phyloP scores from a whole-genome alignment of 2,113 vertebrate genomes.

The Protomyctophum bolini region DNA sequence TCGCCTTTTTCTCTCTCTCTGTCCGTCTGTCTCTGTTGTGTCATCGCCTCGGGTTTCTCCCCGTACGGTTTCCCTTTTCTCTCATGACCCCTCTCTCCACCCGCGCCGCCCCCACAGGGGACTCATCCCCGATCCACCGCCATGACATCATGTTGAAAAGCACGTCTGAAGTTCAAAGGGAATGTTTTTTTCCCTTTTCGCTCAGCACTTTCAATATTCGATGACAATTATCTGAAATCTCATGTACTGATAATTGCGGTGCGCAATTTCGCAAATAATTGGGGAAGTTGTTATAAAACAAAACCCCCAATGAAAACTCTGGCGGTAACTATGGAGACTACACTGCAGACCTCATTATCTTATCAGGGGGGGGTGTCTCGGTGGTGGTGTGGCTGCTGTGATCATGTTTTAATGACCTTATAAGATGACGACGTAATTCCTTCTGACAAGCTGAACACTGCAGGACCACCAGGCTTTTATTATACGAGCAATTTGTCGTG shows the following conservation, averaged over 20 bases:
- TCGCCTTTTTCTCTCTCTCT: not conserved
- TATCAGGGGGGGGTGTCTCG: no score
- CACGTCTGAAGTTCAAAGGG: constrained; percentile 58
- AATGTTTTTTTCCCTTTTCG: not conserved
- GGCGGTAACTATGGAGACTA: no score
- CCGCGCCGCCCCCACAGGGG: constrained; percentile 42
- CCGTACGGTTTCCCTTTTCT: constrained; percentile 31
- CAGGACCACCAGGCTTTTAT: no score
- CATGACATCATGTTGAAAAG: constrained; percentile 50
- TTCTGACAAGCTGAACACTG: no score
- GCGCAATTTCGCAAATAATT: constrained; percentile 46
- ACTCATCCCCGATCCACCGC: constrained; percentile 40
- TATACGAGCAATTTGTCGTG: no score
- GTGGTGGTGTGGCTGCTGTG: no score
- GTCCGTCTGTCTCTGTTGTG: constrained; percentile 55
- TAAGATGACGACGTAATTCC: no score
- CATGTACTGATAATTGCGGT: constrained; percentile 50
- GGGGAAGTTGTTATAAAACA: constrained; percentile 24
- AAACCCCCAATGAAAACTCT: no score
- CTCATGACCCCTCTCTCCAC: constrained; percentile 40
- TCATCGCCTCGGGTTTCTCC: constrained; percentile 59
- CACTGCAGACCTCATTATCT: no score
- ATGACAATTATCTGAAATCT: constrained; percentile 50
- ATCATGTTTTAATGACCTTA: no score
- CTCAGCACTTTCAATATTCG: constrained; percentile 47